Percentiles rank a stretch among this genome's conserved stretches.
These are phyloP conservation scores for Pegoplata infirma DNA, from an alignment of 2,888 invertebrate species.

Conservation along the genomic window DNA sequence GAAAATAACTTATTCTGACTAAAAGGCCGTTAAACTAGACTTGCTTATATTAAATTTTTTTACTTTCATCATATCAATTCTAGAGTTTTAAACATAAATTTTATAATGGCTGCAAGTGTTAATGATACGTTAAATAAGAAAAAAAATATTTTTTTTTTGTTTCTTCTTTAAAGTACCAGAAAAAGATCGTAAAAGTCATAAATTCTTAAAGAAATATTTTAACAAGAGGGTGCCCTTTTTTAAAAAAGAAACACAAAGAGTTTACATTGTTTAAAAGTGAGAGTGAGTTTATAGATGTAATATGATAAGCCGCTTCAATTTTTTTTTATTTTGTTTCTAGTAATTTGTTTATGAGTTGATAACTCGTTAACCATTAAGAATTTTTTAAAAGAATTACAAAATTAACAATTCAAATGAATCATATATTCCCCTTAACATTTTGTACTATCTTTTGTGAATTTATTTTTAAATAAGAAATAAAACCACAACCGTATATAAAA, in stretches of 20 bases:
- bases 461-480: background rate
- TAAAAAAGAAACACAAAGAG: constrained; percentile 49
- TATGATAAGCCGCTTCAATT: constrained; percentile 51
- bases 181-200: constrained; percentile 38
- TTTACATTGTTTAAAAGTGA: constrained; percentile 55
- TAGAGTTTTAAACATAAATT: constrained; percentile 38
- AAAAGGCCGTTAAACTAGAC: too few species aligned
- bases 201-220: constrained; percentile 8
- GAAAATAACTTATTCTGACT: too few species aligned
- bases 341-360: constrained; percentile 26
- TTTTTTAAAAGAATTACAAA: background rate
- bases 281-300: constrained; percentile 39
- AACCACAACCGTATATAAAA: constrained; percentile 42
- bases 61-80: constrained; percentile 28
- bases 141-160: constrained; percentile 18
- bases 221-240: constrained; percentile 5
- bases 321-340: background rate
- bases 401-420: constrained; percentile 28
- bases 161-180: constrained; percentile 14
- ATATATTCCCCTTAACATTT: constrained; percentile 25
- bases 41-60: too few species aligned
- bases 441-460: constrained; percentile 41
- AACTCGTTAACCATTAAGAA: constrained; percentile 20
- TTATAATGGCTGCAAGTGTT: constrained; percentile 49
- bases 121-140: constrained; percentile 64